phyloP scores from a whole-genome alignment of 2,888 invertebrate species.

The Adelphocoris suturalis region DNA sequence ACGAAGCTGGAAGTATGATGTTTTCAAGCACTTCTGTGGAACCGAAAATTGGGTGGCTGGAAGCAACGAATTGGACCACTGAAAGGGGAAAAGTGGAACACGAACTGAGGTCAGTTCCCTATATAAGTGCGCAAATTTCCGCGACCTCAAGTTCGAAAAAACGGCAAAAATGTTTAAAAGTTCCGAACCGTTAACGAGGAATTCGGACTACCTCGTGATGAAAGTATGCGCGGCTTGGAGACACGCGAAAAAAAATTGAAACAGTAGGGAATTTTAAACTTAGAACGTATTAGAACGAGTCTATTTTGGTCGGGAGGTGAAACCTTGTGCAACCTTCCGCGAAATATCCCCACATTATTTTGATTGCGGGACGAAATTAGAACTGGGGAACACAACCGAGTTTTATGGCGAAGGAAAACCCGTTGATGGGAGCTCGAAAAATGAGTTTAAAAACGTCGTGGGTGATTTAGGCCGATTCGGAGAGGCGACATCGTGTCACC shows the following conservation, averaged over 20 bases:
- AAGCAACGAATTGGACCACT: background rate
- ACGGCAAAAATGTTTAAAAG: background rate
- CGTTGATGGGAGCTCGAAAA: background rate
- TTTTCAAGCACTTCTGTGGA: background rate
- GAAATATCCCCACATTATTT: background rate
- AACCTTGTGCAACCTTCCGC: conserved; percentile 50
- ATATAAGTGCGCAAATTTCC: background rate
- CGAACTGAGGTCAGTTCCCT: background rate
- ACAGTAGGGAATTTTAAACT: conserved; percentile 3
- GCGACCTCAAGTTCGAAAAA: background rate
- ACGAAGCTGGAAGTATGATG: background rate
- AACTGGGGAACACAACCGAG: background rate
- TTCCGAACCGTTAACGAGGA: background rate
- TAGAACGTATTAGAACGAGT: conserved; percentile 8
- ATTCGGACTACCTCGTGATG: background rate
- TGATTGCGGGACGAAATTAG: background rate
- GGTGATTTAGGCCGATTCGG: background rate
- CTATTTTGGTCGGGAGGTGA: conserved; percentile 52
- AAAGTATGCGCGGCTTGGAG: background rate
- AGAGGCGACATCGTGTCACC: background rate
- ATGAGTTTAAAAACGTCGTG: background rate
- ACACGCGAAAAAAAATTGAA: conserved; percentile 49
- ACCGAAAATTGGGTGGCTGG: background rate
- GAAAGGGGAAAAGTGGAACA: background rate
- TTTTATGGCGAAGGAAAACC: background rate